phyloP scores from a whole-genome alignment of 2,888 invertebrate species.

The Caenorhabditis virilis region DNA sequence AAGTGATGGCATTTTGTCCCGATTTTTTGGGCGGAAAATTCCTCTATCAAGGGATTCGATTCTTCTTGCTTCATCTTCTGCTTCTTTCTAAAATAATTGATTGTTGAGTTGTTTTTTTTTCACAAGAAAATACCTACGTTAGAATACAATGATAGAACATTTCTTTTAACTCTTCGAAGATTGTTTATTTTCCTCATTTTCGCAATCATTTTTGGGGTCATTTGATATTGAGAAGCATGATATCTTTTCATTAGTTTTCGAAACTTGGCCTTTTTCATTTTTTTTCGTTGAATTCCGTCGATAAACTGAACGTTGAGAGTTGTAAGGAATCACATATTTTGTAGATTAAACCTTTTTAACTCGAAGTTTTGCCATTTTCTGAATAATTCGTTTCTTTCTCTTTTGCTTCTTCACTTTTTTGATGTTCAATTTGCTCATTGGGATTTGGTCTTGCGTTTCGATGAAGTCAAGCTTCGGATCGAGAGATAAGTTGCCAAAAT shows the following conservation, averaged over 20 bases:
- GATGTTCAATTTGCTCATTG: constrained; percentile 25
- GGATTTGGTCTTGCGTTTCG: constrained; percentile 13
- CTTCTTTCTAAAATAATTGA: constrained; percentile 35
- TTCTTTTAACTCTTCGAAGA: constrained; percentile 29
- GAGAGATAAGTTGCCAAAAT: constrained; percentile 4
- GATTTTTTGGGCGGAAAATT: constrained; percentile 18
- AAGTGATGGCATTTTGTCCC: constrained; percentile 15
- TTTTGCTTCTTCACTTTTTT: constrained; percentile 19
- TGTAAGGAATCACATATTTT: no score
- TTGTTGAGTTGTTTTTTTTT: background rate
- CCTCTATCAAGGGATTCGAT: constrained; percentile 24
- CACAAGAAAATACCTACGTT: constrained; percentile 19
- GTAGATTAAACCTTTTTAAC: no score
- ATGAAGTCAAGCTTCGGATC: constrained; percentile 35
- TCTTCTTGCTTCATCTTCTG: constrained; percentile 29
- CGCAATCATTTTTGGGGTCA: constrained; percentile 9
- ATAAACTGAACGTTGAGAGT: no score
- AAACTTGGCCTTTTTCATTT: constrained; percentile 7
- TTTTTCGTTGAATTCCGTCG: no score
- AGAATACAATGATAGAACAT: constrained; percentile 40
- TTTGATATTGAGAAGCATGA: constrained; percentile 5
- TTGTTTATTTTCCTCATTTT: constrained; percentile 14
- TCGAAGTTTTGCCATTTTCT: no score
- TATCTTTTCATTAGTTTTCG: constrained; percentile 12
- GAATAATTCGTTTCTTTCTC: no score